Evolutionary conservation across 1,140 invertebrate genomes (phyloP).

Genomic region (Microplitis demolitor): DNA sequence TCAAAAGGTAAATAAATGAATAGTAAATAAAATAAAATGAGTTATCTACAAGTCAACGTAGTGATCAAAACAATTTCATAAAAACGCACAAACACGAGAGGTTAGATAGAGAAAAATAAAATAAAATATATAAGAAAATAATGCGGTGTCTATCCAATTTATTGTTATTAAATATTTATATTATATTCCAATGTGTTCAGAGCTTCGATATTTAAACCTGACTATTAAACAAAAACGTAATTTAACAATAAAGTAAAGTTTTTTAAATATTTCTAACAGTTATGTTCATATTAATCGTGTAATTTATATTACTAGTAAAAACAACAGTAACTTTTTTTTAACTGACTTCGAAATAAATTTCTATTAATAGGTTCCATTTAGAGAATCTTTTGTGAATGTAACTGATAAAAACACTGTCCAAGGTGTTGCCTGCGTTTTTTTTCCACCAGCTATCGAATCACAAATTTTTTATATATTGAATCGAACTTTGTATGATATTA

Average conservation of each 20-base stretch:
- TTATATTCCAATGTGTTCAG: conserved; percentile 57
- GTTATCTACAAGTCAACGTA: too few species aligned
- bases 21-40: too few species aligned
- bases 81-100: too few species aligned
- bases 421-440: neutral
- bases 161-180: conserved; percentile 32
- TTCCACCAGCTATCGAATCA: neutral
- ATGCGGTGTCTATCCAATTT: neutral
- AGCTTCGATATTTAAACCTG: conserved; percentile 30
- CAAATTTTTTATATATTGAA: neutral
- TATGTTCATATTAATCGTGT: neutral
- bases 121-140: neutral
- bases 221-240: conserved; percentile 8
- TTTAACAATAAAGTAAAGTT: neutral
- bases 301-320: neutral
- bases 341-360: neutral
- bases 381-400: neutral
- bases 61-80: too few species aligned
- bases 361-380: neutral
- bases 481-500: neutral
- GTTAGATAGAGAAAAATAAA: neutral
- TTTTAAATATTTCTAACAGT: neutral
- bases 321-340: neutral
- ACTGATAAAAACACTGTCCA: neutral
- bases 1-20: too few species aligned